Evolutionary conservation across 2,888 invertebrate species (phyloP), one percentile per base, ranked within the genome.

Genomic region (Ametastegia equiseti): DNA sequence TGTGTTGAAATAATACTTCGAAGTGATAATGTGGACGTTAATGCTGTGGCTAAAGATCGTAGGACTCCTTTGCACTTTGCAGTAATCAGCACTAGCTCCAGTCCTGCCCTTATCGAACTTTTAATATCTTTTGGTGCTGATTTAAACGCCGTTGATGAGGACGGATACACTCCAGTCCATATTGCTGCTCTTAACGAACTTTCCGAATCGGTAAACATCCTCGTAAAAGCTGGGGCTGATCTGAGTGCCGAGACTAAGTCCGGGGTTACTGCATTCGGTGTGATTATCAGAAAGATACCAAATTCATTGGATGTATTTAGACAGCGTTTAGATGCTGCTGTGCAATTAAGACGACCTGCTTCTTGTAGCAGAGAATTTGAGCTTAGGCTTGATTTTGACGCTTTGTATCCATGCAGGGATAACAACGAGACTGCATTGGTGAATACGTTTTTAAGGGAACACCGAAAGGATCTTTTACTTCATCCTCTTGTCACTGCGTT

Each of bases 401-500:
- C 90, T 2, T 86, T 92, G 2, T 90, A 92, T 45, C 91, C 92
- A 0, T 89, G 89, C 65, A 88, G 89, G 9, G 88, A 90, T 78
- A 88, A 88, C 0, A 90, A 91, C 81, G 92, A 93, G 83, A 92
- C 92, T 13, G 91, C 92, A 33, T 92, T 93, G 84, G 90, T 93
- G 75, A 92, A 92, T 77, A 92, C 92, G 6, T 92, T 93, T 81
- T 90, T 93, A 0, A 91, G 91, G 63, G 92, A 92, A 79, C 92
- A 92, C 2, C 91, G 92, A 23, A 92, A 92, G 73, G 92, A 92
- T 65, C 83, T 92, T 4, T 86, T 93, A 7, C 91, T 92, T 2
- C 93, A 93, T 86, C 93, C 93, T 0, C 85, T 93, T 4, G 92
- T 92, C 6, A 92, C 92, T 88, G 92, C 92, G 0, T 93, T 93